These are phyloP conservation scores for Oryzias melastigma DNA, from an alignment of 2,113 vertebrate genomes.

Conservation along the genomic window DNA sequence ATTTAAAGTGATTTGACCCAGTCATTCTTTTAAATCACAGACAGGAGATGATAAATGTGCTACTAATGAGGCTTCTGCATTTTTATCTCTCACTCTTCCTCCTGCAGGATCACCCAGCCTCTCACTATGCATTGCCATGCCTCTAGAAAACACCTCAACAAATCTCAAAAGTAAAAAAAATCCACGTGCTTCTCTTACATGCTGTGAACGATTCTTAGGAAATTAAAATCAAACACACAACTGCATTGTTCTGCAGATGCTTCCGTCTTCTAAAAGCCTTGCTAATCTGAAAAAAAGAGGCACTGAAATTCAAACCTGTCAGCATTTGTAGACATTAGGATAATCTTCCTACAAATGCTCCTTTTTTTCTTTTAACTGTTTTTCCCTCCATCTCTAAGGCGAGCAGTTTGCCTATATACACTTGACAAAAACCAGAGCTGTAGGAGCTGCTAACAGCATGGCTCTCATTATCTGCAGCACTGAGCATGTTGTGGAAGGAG, in stretches of 20 bases:
- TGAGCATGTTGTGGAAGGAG: slow-evolving; percentile 77
- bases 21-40: slow-evolving; percentile 83
- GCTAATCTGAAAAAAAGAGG: slow-evolving; percentile 71
- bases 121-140: slow-evolving; percentile 55
- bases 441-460: slow-evolving; percentile 73
- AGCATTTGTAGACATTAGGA: slow-evolving; percentile 80
- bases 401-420: slow-evolving; percentile 76
- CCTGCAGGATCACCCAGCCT: slow-evolving; percentile 58
- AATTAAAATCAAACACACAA: slow-evolving; percentile 79
- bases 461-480: slow-evolving; percentile 81
- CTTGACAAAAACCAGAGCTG: slow-evolving; percentile 75
- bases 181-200: slow-evolving; percentile 55
- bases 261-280: slow-evolving; percentile 53
- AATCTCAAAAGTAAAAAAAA: slow-evolving; percentile 66
- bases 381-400: slow-evolving; percentile 67
- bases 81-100: slow-evolving; percentile 74
- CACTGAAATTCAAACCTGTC: slow-evolving; percentile 75
- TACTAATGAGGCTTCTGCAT: slow-evolving; percentile 79
- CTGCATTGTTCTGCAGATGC: slow-evolving; percentile 75
- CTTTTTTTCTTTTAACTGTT: slow-evolving; percentile 30
- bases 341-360: slow-evolving; percentile 63
- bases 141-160: slow-evolving; percentile 55
- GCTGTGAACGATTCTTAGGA: slow-evolving; percentile 71
- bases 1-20: slow-evolving; percentile 82
- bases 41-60: slow-evolving; percentile 83